Base-by-base conservation (phyloP, 2,113 vertebrate species). In the Coregonus clupeaformis region DNA sequence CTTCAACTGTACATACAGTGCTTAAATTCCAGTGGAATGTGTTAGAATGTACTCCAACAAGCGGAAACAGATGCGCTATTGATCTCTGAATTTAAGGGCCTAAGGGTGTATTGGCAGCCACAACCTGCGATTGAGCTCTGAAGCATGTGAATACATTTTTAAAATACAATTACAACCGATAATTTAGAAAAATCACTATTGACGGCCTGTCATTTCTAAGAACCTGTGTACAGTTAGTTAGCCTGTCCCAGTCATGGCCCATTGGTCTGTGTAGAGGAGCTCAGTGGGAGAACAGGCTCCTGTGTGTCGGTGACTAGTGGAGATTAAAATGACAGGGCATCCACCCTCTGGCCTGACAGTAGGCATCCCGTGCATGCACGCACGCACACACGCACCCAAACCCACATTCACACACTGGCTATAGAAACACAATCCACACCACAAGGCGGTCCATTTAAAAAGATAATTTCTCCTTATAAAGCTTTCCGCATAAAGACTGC, bases 401-500 rank as follows among this genome's bases (percentile, higher is more conserved):
- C 65, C 45, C 18, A 55, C 57, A 76, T 65, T 69, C 80, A 81
- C 86, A 86, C 84, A 87, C 85, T 88, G 83, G 87, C 83, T 83
- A 89, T 92, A 93, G 84, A 91, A 91, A 92, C 89, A 92, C 87
- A 82, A 88, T 88, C 79, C 76, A 77, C 82, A 88, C 85, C 86
- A 92, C 86, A 87, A 86, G 82, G 89, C 88, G 86, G 86, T 89
- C 92, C 88, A 90, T 92, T 94, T 91, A 93, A 93, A 94, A 93
- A 93, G 91, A 90, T 91, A 87, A 79, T 87, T 87, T 89, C 87
- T 88, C 85, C 84, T 91, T 93, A 93, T 92, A 94, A 94, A 94
- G 92, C 93, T 93, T 92, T 91, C 88, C 83, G 90, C 90, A 90
- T 91, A 91, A 93, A 92, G 92, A 93, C 91, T 85, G 88, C 88